phyloP scores from a whole-genome alignment of 2,113 vertebrate genomes.

The Sebastes fasciatus region DNA sequence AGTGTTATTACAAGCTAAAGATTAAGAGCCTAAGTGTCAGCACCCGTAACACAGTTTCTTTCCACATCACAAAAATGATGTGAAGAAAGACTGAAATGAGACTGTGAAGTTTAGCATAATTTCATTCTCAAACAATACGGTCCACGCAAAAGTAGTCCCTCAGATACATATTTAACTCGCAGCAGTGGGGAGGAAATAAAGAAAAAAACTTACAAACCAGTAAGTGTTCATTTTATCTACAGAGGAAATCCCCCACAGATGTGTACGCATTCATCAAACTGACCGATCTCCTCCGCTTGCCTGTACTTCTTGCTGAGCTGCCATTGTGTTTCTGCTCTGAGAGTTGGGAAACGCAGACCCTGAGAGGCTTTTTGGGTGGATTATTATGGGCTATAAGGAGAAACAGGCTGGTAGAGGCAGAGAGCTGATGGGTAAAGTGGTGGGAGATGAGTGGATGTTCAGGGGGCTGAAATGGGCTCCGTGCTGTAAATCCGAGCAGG shows the following conservation, averaged over 20 bases:
- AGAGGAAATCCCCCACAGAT: conserved; percentile 66
- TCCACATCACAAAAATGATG: conserved; percentile 4
- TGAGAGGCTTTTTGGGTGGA: conserved; percentile 61
- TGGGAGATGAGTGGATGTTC: conserved; percentile 57
- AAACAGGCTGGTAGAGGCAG: conserved; percentile 44
- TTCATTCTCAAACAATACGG: conserved; percentile 2
- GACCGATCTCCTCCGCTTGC: conserved; percentile 42
- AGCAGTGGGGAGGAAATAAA: background rate
- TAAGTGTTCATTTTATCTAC: conserved; percentile 60
- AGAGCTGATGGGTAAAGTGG: conserved; percentile 43
- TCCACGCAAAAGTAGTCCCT: background rate
- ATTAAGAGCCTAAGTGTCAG: background rate
- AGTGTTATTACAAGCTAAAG: conserved; percentile 7
- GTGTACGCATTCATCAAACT: conserved; percentile 58
- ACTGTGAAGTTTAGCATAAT: background rate
- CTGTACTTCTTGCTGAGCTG: conserved; percentile 40
- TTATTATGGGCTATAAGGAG: conserved; percentile 57
- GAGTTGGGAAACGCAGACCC: conserved; percentile 30
- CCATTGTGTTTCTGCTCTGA: conserved; percentile 44
- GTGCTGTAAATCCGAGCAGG: conserved; percentile 56
- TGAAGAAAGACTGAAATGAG: background rate
- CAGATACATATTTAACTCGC: conserved; percentile 26
- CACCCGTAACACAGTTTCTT: conserved; percentile 23
- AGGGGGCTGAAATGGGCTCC: conserved; percentile 33
- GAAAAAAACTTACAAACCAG: conserved; percentile 29